Percentiles rank a stretch among this genome's conserved stretches.
These are phyloP conservation scores for Polyommatus icarus DNA, from an alignment of 2,888 invertebrate genomes.

Conservation along the genomic window DNA sequence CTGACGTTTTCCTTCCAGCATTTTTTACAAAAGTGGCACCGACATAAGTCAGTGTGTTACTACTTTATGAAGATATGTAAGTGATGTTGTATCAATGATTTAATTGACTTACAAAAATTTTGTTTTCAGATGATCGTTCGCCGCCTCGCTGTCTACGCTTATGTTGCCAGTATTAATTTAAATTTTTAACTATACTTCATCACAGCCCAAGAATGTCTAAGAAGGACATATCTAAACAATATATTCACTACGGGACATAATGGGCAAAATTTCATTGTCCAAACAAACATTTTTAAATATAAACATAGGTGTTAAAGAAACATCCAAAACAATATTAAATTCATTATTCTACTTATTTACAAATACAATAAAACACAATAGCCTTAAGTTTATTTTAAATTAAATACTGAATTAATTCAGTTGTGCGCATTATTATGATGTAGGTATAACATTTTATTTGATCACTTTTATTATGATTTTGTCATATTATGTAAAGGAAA, in stretches of 20 bases:
- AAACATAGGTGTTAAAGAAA: neutral
- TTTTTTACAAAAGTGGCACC: conserved; percentile 33
- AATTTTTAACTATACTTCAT: conserved; percentile 46
- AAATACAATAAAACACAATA: conserved; percentile 23
- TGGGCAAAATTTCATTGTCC: conserved; percentile 28
- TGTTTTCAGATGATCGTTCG: conserved; percentile 42
- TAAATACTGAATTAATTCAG: neutral
- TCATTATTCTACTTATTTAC: neutral
- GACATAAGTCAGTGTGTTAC: conserved; percentile 17
- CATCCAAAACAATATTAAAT: conserved; percentile 1
- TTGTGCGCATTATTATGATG: neutral
- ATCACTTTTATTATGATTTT: neutral
- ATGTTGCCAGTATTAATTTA: conserved; percentile 44
- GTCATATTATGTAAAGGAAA: neutral
- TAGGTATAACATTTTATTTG: neutral
- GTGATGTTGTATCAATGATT: conserved; percentile 47
- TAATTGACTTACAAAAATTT: conserved; percentile 49
- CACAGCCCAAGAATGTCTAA: conserved; percentile 63
- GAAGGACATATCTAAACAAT: conserved; percentile 52
- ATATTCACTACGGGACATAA: conserved; percentile 39
- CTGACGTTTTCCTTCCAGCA: neutral
- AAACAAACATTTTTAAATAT: neutral
- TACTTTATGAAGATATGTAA: conserved; percentile 46
- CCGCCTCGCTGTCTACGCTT: conserved; percentile 35
- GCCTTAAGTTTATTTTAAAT: neutral